Percentiles rank a stretch among this genome's conserved stretches.
Conservation (phyloP, 2,797 vertebrate species). For the Cyprinodon diabolis region DNA sequence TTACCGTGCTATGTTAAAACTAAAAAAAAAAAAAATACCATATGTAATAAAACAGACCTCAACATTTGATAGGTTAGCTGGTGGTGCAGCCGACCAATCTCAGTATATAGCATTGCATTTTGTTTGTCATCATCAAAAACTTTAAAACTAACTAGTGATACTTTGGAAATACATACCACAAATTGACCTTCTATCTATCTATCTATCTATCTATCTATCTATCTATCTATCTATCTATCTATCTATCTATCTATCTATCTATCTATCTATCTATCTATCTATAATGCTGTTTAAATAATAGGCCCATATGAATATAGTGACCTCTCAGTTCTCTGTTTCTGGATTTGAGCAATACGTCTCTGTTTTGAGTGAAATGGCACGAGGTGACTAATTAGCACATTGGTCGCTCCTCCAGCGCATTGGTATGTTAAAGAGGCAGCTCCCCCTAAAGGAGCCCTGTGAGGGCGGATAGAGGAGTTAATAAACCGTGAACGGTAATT, state of each 20-base stretch:
- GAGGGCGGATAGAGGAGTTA: constrained; percentile 95
- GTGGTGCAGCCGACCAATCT: not conserved
- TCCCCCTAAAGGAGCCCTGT: constrained; percentile 83
- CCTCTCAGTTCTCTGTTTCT: constrained; percentile 33
- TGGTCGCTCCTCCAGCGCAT: constrained; percentile 88
- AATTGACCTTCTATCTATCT: too few species aligned
- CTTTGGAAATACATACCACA: too few species aligned
- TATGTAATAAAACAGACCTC: not conserved
- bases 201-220: too few species aligned
- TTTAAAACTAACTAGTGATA: too few species aligned
- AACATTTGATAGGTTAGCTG: not conserved
- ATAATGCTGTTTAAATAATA: too few species aligned
- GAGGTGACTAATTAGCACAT: constrained; percentile 97
- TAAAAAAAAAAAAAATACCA: not conserved
- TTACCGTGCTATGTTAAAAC: not conserved
- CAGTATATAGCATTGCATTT: not conserved
- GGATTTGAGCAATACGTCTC: constrained; percentile 74
- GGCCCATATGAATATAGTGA: constrained; percentile 6
- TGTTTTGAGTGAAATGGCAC: constrained; percentile 87
- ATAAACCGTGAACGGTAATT: constrained; percentile 99
- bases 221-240: too few species aligned
- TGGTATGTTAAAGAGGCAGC: constrained; percentile 93
- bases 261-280: too few species aligned
- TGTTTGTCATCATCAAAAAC: not conserved
- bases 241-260: too few species aligned